Base-by-base conservation (phyloP, 2,113 vertebrate species). In the Euleptes europaea region DNA sequence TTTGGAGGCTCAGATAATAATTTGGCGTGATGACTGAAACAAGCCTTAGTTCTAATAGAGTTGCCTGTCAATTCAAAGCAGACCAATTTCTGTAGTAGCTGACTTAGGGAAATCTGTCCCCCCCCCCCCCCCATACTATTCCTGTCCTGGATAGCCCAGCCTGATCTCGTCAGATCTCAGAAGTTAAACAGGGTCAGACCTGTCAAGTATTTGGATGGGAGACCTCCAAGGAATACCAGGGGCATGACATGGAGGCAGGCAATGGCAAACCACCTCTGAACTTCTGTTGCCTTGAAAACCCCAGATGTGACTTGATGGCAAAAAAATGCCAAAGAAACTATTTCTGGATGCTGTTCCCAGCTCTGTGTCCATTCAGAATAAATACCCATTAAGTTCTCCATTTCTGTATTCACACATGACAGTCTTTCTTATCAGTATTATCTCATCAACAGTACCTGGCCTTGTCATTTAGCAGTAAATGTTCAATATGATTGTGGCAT, bases 1-100 rank as follows among this genome's bases (percentile, higher is more conserved):
- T 33, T 67, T 33, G 31, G 66, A 57, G 75, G 54, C 51, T 80
- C 86, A 66, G 89, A 72, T 86, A 54, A 89, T 92, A 82, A 51
- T 84, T 86, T 82, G 65, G 54, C 84, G 79, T 38, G 5, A 31
- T 87, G 78, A 31, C 44, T 15, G 79, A 80, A 57, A 10, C 54
- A 40, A 44, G 5, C 5, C 40, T 82, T 86, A 79, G 44, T 75
- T 90, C 40, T 84, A 78, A 80, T 38, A 78, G 7, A 49, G 13
- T 15, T 57, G n/a, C 9, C 3, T 49, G 13, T 84, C 35, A 40
- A 12, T 40, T 26, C 49, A 49, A 89, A 42, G 72, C 70, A 51
- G 74, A 80, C 10, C 86, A 71, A 28, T 63, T 78, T 78, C 88
- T 74, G 66, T 70, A 89, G 21, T 38, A 73, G 28, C 40, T 42